A percentile compares a stretch with the other conserved stretches of the same genome.
phyloP scores from a whole-genome alignment of 2,113 vertebrate genomes.

The Verasper variegatus region DNA sequence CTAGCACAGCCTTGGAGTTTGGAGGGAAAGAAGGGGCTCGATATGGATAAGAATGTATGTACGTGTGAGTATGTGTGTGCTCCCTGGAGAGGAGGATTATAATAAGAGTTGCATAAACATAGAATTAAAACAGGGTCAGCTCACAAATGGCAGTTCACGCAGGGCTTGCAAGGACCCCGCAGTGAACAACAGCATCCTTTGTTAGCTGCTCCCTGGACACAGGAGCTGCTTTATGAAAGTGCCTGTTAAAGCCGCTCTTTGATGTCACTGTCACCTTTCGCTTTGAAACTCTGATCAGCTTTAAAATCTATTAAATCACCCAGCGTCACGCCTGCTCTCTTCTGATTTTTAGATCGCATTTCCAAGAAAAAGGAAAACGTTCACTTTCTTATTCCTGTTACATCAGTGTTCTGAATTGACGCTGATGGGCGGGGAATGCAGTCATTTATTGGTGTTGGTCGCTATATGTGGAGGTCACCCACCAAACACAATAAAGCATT shows the following conservation, averaged over 20 bases:
- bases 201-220: constrained; percentile 48
- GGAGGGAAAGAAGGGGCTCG: background rate
- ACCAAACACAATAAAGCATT: background rate
- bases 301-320: background rate
- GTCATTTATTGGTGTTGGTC: background rate
- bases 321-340: background rate
- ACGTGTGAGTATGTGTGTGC: constrained; percentile 2
- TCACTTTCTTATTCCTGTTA: background rate
- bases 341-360: constrained; percentile 6
- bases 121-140: constrained; percentile 59
- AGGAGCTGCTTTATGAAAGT: constrained; percentile 46
- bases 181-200: constrained; percentile 73
- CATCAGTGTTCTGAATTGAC: background rate
- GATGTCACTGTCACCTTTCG: constrained; percentile 46
- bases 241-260: constrained; percentile 43
- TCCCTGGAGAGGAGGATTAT: constrained; percentile 58
- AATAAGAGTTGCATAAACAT: constrained; percentile 65
- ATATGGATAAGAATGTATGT: constrained; percentile 14
- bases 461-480: background rate
- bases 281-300: constrained; percentile 20
- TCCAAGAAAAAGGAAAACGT: background rate
- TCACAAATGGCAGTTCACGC: constrained; percentile 46
- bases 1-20: background rate
- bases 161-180: constrained; percentile 38
- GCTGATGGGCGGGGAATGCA: background rate